Evolutionary conservation across 2,113 vertebrate genomes (phyloP), one percentile per base, ranked within the genome.

Genomic region (Condylura cristata): DNA sequence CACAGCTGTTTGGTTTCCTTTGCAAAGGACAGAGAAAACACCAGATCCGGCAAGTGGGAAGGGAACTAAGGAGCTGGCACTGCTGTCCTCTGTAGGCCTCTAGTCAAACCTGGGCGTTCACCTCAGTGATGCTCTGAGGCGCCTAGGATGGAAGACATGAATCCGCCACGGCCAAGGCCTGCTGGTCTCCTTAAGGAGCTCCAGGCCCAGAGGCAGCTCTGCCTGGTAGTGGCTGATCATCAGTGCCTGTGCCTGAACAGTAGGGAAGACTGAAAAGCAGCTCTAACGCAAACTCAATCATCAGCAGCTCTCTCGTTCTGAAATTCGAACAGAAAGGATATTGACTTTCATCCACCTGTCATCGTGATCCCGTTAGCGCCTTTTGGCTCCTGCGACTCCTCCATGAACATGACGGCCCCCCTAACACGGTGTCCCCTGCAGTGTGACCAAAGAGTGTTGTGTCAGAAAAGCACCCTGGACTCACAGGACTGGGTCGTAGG

Each of bases 301-400:
- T 30, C 32, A 56, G 39, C 17, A 63, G 71, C 63, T 75, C 78
- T 9, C 58, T 79, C 61, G 53, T 79, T 51, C 39, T 5, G 37
- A 89, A 61, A 44, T 24, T 14, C 70, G 39, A 85, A 86, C 46
- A 18, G 41, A 70, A 90, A 75, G 53, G 32, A 37, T 17, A 51
- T 12, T 66, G 78, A 48, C 37, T 80, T 86, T 41, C 51, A 58
- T 32, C 70, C 41, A 82, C 72, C 60, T 39, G 58, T 30, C 60
- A 76, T 53, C 44, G 44, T 26, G 30, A 16, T 90, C 68, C 63
- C 7, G 6, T 6, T 5, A 34, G 24, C 8, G 82, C 18, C 58
- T 89, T 70, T 56, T n/a, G 34, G 71, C 44, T 71, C 75, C 70
- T 32, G 7, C 0, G 10, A 10, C 24, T 68, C 28, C 78, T 92